A percentile compares a stretch with the other conserved stretches of the same genome.
These are phyloP conservation scores for Psix sp. DNA, from an alignment of 1,140 invertebrate genomes.

Conservation along the genomic window DNA sequence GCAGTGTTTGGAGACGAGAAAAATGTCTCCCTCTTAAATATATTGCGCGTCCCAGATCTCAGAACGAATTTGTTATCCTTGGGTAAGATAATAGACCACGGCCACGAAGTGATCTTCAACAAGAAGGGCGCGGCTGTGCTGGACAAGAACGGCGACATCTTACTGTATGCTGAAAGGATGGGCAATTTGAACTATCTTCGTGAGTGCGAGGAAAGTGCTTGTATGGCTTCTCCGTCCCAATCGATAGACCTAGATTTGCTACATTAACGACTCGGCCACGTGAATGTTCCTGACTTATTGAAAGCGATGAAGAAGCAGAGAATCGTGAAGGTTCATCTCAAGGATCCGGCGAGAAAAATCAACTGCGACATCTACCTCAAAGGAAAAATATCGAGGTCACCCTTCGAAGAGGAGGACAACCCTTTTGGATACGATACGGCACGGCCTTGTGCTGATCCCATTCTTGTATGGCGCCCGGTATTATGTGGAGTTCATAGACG, in stretches of 20 bases:
- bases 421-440: neutral
- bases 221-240: neutral
- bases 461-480: neutral
- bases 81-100: neutral
- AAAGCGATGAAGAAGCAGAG: neutral
- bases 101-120: neutral
- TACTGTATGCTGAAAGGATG: neutral
- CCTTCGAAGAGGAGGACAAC: neutral
- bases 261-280: neutral
- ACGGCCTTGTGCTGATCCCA: neutral
- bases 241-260: neutral
- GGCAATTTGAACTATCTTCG: neutral
- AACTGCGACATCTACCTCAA: neutral
- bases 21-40: neutral
- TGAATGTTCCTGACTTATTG: neutral
- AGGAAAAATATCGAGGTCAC: neutral
- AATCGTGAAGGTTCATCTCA: too few species aligned
- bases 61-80: slow-evolving; percentile 3
- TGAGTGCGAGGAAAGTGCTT: neutral
- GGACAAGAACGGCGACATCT: neutral
- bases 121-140: neutral
- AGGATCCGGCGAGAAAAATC: neutral
- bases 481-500: slow-evolving; percentile 4
- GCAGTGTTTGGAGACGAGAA: neutral
- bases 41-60: slow-evolving; percentile 4